Evolutionary conservation across 2,113 vertebrate species (phyloP).

Genomic region (Dicentrarchus labrax): DNA sequence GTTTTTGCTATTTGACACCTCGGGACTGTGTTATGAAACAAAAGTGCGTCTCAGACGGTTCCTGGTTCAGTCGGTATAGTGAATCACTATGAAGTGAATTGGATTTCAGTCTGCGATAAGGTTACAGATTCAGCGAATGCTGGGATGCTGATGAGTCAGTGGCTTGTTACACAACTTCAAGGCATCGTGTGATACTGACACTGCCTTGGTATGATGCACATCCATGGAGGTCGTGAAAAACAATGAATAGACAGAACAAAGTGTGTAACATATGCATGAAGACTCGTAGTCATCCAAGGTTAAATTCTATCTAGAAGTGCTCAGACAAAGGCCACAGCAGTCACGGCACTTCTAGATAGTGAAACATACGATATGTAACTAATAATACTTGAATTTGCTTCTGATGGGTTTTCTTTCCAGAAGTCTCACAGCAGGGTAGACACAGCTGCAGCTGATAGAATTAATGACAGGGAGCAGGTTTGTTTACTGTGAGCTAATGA

Average conservation of each 20-base stretch:
- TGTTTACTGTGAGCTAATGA: slow-evolving; percentile 7
- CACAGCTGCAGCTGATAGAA: slow-evolving; percentile 21
- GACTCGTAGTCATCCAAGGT: neutral
- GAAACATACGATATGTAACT: neutral
- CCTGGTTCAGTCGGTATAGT: neutral
- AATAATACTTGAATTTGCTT: neutral
- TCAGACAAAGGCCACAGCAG: neutral
- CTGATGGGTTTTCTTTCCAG: neutral
- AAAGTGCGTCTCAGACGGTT: slow-evolving; percentile 11
- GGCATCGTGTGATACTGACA: slow-evolving; percentile 40
- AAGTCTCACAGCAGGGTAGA: neutral
- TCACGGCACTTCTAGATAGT: no score
- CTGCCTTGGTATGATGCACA: slow-evolving; percentile 17
- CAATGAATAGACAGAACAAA: neutral
- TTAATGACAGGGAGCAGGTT: neutral
- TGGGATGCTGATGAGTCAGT: slow-evolving; percentile 46
- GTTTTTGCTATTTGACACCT: slow-evolving; percentile 22
- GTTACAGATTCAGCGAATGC: slow-evolving; percentile 22
- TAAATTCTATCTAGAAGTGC: neutral
- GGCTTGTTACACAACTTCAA: slow-evolving; percentile 28
- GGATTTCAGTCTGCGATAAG: slow-evolving; percentile 42
- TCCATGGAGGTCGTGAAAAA: neutral
- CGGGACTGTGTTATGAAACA: slow-evolving; percentile 44
- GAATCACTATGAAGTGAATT: slow-evolving; percentile 41
- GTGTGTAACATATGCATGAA: neutral